Conservation (phyloP, 2,888 invertebrate species). For the Odontocolon sp. region DNA sequence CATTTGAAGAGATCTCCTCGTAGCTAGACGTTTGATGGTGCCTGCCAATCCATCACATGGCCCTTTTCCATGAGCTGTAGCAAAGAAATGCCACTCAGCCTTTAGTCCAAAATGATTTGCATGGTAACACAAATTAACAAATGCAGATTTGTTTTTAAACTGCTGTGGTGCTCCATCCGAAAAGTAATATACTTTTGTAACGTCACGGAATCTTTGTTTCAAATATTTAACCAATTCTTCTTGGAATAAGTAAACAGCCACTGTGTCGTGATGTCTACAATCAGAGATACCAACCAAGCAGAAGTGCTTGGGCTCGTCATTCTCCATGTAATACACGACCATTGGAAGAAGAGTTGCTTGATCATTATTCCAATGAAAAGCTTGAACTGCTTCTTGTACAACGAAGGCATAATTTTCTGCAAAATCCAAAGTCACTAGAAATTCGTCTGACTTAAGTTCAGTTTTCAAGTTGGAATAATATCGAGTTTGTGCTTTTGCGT, state of each 20-base stretch:
- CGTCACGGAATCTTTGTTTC: neutral
- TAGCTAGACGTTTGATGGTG: neutral
- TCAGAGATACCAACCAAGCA: conserved; percentile 8
- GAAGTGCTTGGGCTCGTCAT: neutral
- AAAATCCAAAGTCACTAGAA: too few species aligned
- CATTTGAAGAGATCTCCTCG: neutral
- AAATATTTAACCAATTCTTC: conserved; percentile 3
- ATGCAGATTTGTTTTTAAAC: conserved; percentile 15
- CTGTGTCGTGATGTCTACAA: conserved; percentile 6
- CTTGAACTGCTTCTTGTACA: too few species aligned
- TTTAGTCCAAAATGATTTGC: neutral
- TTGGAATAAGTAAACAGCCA: conserved; percentile 16
- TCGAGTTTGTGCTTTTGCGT: too few species aligned
- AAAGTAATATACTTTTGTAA: neutral
- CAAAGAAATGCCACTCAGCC: conserved; percentile 26
- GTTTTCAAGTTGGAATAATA: too few species aligned
- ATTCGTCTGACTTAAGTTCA: too few species aligned
- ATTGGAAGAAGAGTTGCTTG: conserved; percentile 16
- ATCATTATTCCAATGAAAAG: conserved; percentile 32
- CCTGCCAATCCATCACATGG: conserved; percentile 19
- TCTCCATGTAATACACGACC: conserved; percentile 10
- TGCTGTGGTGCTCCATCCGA: conserved; percentile 20
- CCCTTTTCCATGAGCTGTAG: conserved; percentile 33
- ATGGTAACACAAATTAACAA: conserved; percentile 7
- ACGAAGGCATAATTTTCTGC: too few species aligned